Conservation (phyloP, 2,797 vertebrate genomes). For the Oreortyx pictus region DNA sequence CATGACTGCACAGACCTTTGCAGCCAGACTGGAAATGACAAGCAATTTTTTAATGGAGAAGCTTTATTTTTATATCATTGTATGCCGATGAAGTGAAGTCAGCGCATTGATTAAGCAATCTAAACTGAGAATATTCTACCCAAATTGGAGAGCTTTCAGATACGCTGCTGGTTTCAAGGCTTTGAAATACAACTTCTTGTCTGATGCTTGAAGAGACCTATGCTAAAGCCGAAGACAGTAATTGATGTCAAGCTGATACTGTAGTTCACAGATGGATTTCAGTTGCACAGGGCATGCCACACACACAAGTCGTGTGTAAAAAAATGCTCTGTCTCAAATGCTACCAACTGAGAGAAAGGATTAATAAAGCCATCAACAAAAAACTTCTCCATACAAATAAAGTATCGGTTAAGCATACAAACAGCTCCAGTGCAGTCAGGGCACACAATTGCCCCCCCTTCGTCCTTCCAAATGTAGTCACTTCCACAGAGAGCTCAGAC, state of each 20-base stretch:
- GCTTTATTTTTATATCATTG: constrained; percentile 12
- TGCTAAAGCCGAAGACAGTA: neutral
- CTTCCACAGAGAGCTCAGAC: neutral
- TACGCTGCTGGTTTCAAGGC: neutral
- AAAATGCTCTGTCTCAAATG: constrained; percentile 35
- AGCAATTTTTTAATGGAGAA: constrained; percentile 25
- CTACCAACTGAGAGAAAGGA: neutral
- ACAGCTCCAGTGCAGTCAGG: neutral
- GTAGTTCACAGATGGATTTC: constrained; percentile 9
- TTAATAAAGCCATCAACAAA: constrained; percentile 39
- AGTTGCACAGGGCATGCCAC: neutral
- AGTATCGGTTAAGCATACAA: constrained; percentile 6
- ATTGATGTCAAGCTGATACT: neutral
- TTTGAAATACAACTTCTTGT: constrained; percentile 38
- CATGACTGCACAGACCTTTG: neutral
- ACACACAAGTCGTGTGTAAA: neutral
- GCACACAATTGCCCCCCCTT: neutral
- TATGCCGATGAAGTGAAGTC: neutral
- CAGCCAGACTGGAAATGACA: constrained; percentile 29
- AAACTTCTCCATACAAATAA: neutral
- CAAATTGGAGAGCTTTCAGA: constrained; percentile 33
- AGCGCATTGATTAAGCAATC: constrained; percentile 51
- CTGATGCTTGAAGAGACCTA: neutral
- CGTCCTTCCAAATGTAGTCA: neutral
- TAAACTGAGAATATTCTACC: constrained; percentile 30